These are phyloP conservation scores for Cenopis cana DNA, from an alignment of 2,888 invertebrate genomes.

Conservation along the genomic window DNA sequence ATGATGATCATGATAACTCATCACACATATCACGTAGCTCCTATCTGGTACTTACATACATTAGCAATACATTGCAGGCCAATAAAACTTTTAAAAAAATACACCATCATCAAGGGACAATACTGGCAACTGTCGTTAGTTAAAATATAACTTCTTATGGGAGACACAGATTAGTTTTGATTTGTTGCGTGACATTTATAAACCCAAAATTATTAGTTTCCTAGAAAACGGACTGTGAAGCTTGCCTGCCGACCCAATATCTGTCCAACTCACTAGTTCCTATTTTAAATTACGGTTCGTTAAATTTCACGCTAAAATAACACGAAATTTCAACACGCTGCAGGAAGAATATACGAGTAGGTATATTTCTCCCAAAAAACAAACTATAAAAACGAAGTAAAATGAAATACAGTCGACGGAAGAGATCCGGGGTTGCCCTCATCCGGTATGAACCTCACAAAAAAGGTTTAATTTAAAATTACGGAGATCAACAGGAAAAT, in stretches of 20 bases:
- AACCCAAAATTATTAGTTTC: not conserved
- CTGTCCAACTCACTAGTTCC: not conserved
- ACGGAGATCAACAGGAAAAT: constrained; percentile 25
- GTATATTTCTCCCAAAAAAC: constrained; percentile 13
- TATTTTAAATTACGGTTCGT: not conserved
- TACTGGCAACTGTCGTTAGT: too few relatives aligned
- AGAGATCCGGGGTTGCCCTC: constrained; percentile 1
- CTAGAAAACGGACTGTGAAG: not conserved
- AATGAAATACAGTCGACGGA: constrained; percentile 24
- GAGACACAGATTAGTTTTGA: not conserved
- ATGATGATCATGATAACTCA: too few relatives aligned
- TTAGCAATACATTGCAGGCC: too few relatives aligned
- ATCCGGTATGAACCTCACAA: constrained; percentile 24
- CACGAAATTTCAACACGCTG: constrained; percentile 8
- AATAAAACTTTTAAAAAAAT: too few relatives aligned
- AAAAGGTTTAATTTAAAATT: constrained; percentile 37
- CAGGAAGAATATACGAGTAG: not conserved
- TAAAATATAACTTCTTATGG: too few relatives aligned
- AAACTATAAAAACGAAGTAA: constrained; percentile 30
- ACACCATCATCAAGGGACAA: too few relatives aligned
- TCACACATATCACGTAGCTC: too few relatives aligned
- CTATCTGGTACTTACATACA: too few relatives aligned
- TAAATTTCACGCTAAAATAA: constrained; percentile 3
- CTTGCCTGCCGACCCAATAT: not conserved
- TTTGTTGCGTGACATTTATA: not conserved